Base-by-base conservation (phyloP, 2,113 vertebrate species). In the Cheilinus undulatus region DNA sequence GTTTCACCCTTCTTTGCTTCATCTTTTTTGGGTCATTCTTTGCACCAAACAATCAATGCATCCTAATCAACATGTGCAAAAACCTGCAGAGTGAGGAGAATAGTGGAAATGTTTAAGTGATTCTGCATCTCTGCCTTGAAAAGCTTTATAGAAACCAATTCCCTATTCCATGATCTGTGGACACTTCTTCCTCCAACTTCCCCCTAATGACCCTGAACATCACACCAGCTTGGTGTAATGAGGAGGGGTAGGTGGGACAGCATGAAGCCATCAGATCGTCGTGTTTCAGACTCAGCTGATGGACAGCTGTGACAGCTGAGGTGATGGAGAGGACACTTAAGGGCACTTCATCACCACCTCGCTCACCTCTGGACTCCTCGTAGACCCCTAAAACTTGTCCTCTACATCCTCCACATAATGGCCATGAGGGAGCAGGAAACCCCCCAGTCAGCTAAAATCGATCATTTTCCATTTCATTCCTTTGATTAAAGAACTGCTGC, bases 251-350 rank as follows among this genome's bases (percentile, higher is more conserved):
- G 64, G 26, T 48, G 45, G 11, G 48, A 45, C 76, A 63, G 65
- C 56, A 40, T 58, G 69, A 58, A 53, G 62, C 49, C 61, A 5
- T 76, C 58, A 34, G 30, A 22, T 48, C 3, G 46, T 11, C 9
- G 62, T 1, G 62, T 67, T 71, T 23, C 11, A 46, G 38, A 65
- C 34, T 62, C 43, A 7, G 62, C 68, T 74, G 86, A 78, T 15
- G 6, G 83, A 68, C 83, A 67, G 64, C 74, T 69, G 73, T 51
- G 87, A 36, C 61, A 53, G 70, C 57, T 8, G 69, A 76, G 53
- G 60, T 73, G 79, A 86, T 26, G 65, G 61, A 83, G 73, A 75
- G 59, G 82, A 82, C 74, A 59, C 71, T 73, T 30, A 19, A 0
- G 17, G 58, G 66, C 84, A 27, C 36, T 70, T 64, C 53, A 5